A percentile compares a stretch with the other conserved stretches of the same genome.
Evolutionary conservation across 2,113 vertebrate species (phyloP).

Genomic region (Pterocles burchelli): DNA sequence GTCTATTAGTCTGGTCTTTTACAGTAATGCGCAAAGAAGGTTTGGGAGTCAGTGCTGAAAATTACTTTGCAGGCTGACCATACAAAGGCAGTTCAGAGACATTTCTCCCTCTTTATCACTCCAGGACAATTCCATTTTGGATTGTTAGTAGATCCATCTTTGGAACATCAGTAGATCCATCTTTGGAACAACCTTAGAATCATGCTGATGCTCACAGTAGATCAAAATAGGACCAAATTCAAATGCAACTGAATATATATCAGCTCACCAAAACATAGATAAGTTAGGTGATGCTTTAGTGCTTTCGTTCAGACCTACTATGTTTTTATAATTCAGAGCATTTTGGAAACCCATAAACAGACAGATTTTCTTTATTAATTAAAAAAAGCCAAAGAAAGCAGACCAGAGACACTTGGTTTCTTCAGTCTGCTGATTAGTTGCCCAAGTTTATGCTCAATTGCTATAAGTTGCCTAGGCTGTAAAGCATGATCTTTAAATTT

Average conservation of each 20-base stretch:
- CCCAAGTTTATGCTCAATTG: background rate
- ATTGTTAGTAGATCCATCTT: fast-evolving
- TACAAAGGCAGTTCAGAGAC: background rate
- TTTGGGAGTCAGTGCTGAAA: background rate
- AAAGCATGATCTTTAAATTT: background rate
- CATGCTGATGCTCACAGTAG: background rate
- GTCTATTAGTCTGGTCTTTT: background rate
- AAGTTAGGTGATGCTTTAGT: background rate
- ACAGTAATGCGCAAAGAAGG: background rate
- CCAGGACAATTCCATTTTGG: background rate
- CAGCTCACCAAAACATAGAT: background rate
- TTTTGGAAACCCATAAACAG: background rate
- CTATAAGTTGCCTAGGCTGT: background rate
- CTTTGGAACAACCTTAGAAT: background rate
- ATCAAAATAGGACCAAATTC: background rate
- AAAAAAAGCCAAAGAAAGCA: background rate
- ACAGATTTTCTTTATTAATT: background rate
- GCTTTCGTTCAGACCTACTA: background rate
- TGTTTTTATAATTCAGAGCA: background rate
- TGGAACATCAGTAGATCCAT: fast-evolving
- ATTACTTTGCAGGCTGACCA: background rate
- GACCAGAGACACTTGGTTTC: background rate
- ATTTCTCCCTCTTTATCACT: background rate
- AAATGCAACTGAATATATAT: background rate
- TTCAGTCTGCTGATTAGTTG: background rate